A percentile compares a stretch with the other conserved stretches of the same genome.
phyloP scores from a whole-genome alignment of 2,888 invertebrate species.

The Calephelis perditalis region DNA sequence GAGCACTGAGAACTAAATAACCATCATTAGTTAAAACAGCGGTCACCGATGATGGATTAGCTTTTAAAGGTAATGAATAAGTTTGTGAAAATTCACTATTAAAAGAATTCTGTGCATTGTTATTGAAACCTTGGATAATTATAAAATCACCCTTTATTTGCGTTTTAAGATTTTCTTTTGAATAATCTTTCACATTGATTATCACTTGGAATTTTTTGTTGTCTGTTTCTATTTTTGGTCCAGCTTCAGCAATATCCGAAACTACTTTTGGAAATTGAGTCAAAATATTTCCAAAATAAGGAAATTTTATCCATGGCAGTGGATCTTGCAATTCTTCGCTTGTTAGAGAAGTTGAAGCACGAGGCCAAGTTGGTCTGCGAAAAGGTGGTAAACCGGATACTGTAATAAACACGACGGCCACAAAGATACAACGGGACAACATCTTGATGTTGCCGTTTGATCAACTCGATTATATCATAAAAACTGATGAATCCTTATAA shows the following conservation, averaged over 20 bases:
- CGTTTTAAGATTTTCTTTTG: slow-evolving; percentile 10
- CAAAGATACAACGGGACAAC: slow-evolving; percentile 3
- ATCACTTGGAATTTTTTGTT: slow-evolving; percentile 17
- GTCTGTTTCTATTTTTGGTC: slow-evolving; percentile 15
- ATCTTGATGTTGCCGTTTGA: not conserved
- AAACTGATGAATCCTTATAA: not conserved
- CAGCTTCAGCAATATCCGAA: slow-evolving; percentile 16
- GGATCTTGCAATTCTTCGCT: slow-evolving; percentile 11
- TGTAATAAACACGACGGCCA: slow-evolving; percentile 3
- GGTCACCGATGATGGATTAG: slow-evolving; percentile 6
- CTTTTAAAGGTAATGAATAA: slow-evolving; percentile 14
- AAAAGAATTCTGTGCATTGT: not conserved
- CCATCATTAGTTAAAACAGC: slow-evolving; percentile 20
- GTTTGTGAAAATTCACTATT: slow-evolving; percentile 16
- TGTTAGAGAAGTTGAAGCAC: slow-evolving; percentile 12
- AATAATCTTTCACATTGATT: slow-evolving; percentile 14
- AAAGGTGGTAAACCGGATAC: slow-evolving; percentile 8
- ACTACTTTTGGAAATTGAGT: slow-evolving; percentile 13
- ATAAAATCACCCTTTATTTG: slow-evolving; percentile 12
- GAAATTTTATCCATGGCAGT: slow-evolving; percentile 17
- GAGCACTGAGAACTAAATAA: slow-evolving; percentile 21
- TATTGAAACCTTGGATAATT: slow-evolving; percentile 13
- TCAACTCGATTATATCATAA: not conserved
- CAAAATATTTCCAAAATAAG: slow-evolving; percentile 16
- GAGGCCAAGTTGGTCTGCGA: not conserved